Evolutionary conservation across 2,113 vertebrate species (phyloP), one percentile per base, ranked within the genome.

Genomic region (Eubucco bourcierii): DNA sequence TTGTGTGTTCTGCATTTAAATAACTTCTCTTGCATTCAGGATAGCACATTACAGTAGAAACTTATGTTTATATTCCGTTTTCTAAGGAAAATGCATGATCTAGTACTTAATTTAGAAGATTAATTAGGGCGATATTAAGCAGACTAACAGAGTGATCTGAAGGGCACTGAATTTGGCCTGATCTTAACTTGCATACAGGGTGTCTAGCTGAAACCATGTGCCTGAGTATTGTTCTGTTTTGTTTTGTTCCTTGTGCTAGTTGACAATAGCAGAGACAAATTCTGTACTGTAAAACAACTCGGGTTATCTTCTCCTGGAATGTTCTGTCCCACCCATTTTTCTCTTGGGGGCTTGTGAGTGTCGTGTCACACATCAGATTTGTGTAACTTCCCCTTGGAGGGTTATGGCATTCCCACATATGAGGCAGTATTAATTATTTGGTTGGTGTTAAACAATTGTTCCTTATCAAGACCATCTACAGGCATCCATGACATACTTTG

Each of bases 331-430:
- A 72, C 82, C 72, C 79, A 50, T 55, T 89, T 87, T 96, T 77
- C 91, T 85, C 73, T 5, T 52, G 65, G 58, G 68, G 37, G 31
- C 72, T 60, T 27, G 56, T 33, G 24, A 88, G 23, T 60, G 56
- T 92, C 79, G 60, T 58, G 79, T 85, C 91, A 90, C 84, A 53
- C 56, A 53, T 89, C 28, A 44, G 3, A 47, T 89, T 19, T 67
- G 58, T 44, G n/a, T 53, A 74, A 67, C 79, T 65, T 87, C 41
- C 81, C 58, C 72, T 21, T 53, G 41, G 52, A 71, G 84, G 79
- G 75, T 85, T 92, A 17, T 63, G 84, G 52, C 68, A 80, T 92
- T 95, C 84, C 74, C 75, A 74, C 84, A 85, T 78, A 52, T 39
- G 81, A 92, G 92, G 60, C 89, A 94, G 21, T 8, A 1, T 84